phyloP scores from a whole-genome alignment of 2,888 invertebrate species.

The Venusia cambrica region DNA sequence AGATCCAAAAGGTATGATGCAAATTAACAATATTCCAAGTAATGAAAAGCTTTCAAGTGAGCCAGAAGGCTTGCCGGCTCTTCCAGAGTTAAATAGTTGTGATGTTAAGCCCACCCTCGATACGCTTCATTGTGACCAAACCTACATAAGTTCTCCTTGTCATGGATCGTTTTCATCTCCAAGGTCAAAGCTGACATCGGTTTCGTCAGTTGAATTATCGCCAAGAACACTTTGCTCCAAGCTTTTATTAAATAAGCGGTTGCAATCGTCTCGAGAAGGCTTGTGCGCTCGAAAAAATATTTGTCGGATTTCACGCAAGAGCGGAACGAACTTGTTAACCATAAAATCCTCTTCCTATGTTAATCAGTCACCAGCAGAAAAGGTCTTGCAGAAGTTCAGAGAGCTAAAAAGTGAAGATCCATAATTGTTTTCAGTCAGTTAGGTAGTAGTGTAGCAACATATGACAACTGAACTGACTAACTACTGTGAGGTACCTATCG shows the following conservation, averaged over 20 bases:
- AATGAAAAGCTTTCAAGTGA: slow-evolving; percentile 37
- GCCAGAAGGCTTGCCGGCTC: slow-evolving; percentile 46
- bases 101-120: slow-evolving; percentile 36
- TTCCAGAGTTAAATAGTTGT: slow-evolving; percentile 46
- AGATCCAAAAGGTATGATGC: slow-evolving; percentile 53
- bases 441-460: no score
- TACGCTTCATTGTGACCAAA: slow-evolving; percentile 52
- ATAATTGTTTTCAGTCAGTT: slow-evolving; percentile 1
- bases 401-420: slow-evolving; percentile 47
- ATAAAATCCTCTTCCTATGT: slow-evolving; percentile 45
- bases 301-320: slow-evolving; percentile 18
- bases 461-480: no score
- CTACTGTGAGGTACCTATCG: no score
- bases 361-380: slow-evolving; percentile 50
- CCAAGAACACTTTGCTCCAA: slow-evolving; percentile 54
- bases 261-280: slow-evolving; percentile 38
- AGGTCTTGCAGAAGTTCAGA: slow-evolving; percentile 56
- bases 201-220: slow-evolving; percentile 49
- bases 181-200: slow-evolving; percentile 40
- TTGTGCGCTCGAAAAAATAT: slow-evolving; percentile 30
- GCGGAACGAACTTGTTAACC: slow-evolving; percentile 36
- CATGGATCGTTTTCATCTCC: slow-evolving; percentile 50
- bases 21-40: slow-evolving; percentile 29
- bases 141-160: slow-evolving; percentile 54
- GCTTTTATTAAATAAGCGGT: slow-evolving; percentile 43